Conservation (phyloP, 2,113 vertebrate species). For the Aix galericulata region DNA sequence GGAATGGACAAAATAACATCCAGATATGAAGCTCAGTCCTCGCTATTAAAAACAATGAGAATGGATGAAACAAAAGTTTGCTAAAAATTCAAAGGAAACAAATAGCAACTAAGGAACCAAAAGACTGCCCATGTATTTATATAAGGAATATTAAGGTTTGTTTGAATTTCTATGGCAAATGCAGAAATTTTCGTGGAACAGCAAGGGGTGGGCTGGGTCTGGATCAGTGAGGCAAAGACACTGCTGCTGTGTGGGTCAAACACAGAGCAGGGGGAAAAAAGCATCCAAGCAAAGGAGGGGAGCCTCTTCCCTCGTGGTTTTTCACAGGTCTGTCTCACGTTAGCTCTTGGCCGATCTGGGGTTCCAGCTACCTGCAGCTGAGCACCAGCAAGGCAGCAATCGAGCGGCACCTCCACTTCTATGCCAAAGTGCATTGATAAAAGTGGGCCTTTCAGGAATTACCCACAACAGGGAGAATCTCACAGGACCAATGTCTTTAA, state of each 20-base stretch:
- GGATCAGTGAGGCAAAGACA: accelerated
- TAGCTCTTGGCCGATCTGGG: not conserved
- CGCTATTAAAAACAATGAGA: not conserved
- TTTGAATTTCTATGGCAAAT: not conserved
- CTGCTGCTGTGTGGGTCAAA: not conserved
- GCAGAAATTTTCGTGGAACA: not conserved
- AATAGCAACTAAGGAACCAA: not conserved
- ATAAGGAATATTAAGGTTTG: not conserved
- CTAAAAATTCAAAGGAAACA: not conserved
- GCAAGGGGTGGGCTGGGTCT: too few species aligned
- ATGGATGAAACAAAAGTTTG: not conserved
- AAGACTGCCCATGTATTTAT: not conserved
- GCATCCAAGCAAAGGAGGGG: not conserved
- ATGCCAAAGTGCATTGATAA: not conserved
- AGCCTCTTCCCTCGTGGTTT: not conserved
- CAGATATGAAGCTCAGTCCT: not conserved
- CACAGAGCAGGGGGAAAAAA: not conserved
- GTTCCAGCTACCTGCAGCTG: not conserved
- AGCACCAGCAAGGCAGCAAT: not conserved
- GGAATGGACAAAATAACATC: not conserved
- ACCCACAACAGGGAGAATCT: not conserved
- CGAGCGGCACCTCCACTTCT: not conserved
- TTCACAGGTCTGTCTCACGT: not conserved
- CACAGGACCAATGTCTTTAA: not conserved
- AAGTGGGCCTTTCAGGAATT: not conserved